These are phyloP conservation scores for Eilema caniola DNA, from an alignment of 2,888 invertebrate genomes.

Conservation along the genomic window DNA sequence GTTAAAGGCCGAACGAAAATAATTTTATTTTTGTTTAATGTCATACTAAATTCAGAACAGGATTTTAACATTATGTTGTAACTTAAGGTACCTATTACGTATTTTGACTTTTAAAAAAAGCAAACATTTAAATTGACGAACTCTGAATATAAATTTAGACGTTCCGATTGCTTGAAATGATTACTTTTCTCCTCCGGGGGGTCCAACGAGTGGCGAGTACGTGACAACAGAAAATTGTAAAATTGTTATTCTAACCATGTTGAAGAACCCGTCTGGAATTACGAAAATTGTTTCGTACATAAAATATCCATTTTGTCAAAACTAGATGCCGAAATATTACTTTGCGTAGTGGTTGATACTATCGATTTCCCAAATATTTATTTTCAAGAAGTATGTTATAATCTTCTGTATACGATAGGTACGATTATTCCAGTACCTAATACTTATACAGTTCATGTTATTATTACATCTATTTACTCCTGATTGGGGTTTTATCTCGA, in stretches of 20 bases:
- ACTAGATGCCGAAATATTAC: constrained; percentile 55
- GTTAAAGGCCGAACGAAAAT: constrained; percentile 31
- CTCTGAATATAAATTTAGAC: constrained; percentile 78
- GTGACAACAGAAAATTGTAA: constrained; percentile 82
- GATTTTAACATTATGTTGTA: constrained; percentile 41
- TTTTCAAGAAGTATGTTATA: background rate
- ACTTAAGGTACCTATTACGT: constrained; percentile 43
- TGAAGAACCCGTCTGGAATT: constrained; percentile 77
- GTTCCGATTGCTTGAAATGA: constrained; percentile 81
- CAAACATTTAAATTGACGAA: constrained; percentile 76
- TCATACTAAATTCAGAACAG: constrained; percentile 33
- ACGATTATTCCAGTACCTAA: background rate
- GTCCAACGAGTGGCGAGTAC: constrained; percentile 77
- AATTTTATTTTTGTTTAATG: constrained; percentile 30
- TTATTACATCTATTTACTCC: too few relatives aligned
- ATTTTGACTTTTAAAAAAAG: constrained; percentile 62
- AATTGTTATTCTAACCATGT: constrained; percentile 83
- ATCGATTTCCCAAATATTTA: constrained; percentile 32
- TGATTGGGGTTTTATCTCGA: too few relatives aligned
- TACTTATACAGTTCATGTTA: too few relatives aligned
- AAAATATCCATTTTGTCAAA: constrained; percentile 73
- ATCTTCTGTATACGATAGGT: background rate
- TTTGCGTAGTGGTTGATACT: constrained; percentile 29
- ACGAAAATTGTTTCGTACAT: constrained; percentile 80
- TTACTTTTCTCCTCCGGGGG: constrained; percentile 78